A percentile compares a stretch with the other conserved stretches of the same genome.
phyloP scores from a whole-genome alignment of 2,113 vertebrate species.

The Ranitomeya variabilis region DNA sequence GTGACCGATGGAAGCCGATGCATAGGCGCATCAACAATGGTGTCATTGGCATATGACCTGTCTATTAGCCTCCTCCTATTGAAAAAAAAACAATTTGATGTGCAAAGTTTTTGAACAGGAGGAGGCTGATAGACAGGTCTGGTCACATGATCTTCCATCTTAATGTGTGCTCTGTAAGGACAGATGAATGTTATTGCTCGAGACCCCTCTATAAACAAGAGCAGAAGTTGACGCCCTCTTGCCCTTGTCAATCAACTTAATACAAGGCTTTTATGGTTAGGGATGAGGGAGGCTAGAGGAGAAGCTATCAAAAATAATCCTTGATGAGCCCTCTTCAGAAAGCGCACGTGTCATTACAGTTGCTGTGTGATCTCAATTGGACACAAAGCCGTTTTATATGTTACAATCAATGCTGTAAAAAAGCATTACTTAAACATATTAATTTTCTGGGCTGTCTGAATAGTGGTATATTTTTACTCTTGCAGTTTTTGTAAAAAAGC shows the following conservation, averaged over 20 bases:
- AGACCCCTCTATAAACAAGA: no score
- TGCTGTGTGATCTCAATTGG: constrained; percentile 1
- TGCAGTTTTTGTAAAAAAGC: constrained; percentile 18
- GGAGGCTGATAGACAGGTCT: no score
- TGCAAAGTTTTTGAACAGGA: no score
- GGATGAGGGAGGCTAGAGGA: neutral
- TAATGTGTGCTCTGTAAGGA: no score
- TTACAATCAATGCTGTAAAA: neutral
- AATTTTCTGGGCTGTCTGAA: neutral
- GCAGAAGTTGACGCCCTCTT: no score
- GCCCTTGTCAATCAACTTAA: neutral
- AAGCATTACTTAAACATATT: constrained; percentile 12
- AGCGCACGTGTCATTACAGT: neutral
- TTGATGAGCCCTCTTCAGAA: neutral
- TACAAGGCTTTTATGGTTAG: neutral
- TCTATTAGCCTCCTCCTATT: no score
- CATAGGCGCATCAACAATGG: no score
- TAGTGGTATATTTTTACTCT: neutral
- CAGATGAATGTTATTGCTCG: no score
- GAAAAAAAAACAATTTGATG: no score
- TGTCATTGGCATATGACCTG: no score
- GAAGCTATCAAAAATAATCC: neutral
- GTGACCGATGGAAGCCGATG: no score
- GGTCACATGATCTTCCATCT: no score
- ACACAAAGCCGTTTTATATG: neutral